Conservation (phyloP, 2,113 vertebrate genomes). For the Polypterus senegalus region DNA sequence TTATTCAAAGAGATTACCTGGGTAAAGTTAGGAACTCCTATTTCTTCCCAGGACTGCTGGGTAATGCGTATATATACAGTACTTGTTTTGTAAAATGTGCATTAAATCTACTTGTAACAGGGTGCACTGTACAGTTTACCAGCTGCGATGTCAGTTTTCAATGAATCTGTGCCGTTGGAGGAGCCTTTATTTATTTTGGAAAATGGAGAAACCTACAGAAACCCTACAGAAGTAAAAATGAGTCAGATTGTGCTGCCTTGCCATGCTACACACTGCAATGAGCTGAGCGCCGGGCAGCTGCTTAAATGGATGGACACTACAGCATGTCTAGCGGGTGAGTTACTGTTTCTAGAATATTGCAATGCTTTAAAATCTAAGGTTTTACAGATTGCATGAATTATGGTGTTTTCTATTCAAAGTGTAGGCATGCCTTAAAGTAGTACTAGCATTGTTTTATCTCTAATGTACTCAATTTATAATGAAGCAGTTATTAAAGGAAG, state of each 20-base stretch:
- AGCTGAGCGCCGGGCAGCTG: slow-evolving; percentile 82
- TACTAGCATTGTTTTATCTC: neutral
- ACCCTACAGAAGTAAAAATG: slow-evolving; percentile 90
- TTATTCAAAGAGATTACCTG: too few species aligned
- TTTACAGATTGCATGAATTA: neutral
- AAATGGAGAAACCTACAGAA: slow-evolving; percentile 43
- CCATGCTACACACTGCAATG: slow-evolving; percentile 76
- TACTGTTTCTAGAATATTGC: neutral
- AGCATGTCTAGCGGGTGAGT: slow-evolving; percentile 80
- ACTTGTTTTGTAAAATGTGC: neutral
- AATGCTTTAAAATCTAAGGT: neutral
- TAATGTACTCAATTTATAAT: neutral
- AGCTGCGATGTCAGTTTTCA: slow-evolving; percentile 29
- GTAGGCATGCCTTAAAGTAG: too few species aligned
- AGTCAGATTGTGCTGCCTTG: slow-evolving; percentile 89
- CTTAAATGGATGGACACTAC: slow-evolving; percentile 97
- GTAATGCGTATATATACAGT: too few species aligned
- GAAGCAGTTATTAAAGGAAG: too few species aligned
- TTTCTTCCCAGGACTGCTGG: too few species aligned
- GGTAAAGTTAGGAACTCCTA: too few species aligned
- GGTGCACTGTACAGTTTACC: slow-evolving; percentile 12
- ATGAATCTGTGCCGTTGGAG: slow-evolving; percentile 11
- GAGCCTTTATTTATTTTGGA: slow-evolving; percentile 32
- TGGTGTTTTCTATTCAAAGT: too few species aligned
- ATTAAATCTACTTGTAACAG: neutral